Evolutionary conservation across 1,140 invertebrate species (phyloP).

Genomic region (Nymphalis io): DNA sequence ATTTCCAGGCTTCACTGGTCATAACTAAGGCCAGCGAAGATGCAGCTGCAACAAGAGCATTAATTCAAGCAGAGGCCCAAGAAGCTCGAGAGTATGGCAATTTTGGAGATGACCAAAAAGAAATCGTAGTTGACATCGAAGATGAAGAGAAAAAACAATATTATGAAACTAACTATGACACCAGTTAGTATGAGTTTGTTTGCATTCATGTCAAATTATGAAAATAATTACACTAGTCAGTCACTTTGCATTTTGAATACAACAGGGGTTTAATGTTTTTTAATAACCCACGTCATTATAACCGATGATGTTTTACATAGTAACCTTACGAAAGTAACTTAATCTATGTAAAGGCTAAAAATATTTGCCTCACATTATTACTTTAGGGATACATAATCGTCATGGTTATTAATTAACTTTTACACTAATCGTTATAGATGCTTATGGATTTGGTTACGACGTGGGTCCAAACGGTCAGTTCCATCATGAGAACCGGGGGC

Average conservation of each 20-base stretch:
- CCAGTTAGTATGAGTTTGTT: conserved; percentile 79
- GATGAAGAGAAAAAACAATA: conserved; percentile 86
- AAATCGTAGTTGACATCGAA: conserved; percentile 84
- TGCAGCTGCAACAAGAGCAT: conserved; percentile 43
- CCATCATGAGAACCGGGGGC: conserved; percentile 87
- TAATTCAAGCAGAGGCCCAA: conserved; percentile 40
- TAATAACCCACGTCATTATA: no score
- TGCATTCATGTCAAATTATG: no score
- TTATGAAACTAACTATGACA: conserved; percentile 85
- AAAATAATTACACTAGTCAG: no score
- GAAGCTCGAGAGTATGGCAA: conserved; percentile 41
- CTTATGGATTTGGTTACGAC: conserved; percentile 88
- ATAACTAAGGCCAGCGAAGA: conserved; percentile 58
- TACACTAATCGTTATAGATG: conserved; percentile 69
- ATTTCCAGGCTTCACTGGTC: conserved; percentile 62
- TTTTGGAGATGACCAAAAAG: conserved; percentile 52
- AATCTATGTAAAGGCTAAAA: no score
- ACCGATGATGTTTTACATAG: no score
- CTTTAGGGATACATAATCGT: no score
- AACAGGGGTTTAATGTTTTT: no score
- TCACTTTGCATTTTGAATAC: no score
- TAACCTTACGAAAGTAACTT: no score
- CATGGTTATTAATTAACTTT: no score
- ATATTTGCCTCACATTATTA: no score
- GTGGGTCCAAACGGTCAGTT: conserved; percentile 88